A percentile compares a stretch with the other conserved stretches of the same genome.
Evolutionary conservation across 1,140 invertebrate genomes (phyloP).

Genomic region (Ceratitis capitata): DNA sequence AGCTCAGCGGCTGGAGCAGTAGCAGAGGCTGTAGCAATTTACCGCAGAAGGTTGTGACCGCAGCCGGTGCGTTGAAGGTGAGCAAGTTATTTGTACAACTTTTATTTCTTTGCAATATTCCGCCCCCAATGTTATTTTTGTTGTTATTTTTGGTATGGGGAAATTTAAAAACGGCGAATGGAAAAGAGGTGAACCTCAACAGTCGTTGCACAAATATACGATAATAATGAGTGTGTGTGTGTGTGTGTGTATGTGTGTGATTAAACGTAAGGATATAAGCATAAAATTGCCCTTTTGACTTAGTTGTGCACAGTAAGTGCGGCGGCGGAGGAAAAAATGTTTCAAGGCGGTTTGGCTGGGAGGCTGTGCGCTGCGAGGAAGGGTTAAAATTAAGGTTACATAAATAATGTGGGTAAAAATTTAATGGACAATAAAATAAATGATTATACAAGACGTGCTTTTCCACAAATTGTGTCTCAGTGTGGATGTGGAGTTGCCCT

Average conservation of each 20-base stretch:
- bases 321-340: neutral
- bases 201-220: too few relatives aligned
- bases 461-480: neutral
- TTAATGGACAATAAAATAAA: conserved; percentile 24
- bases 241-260: neutral
- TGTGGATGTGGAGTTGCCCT: neutral
- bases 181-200: neutral
- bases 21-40: neutral
- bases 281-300: neutral
- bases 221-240: neutral
- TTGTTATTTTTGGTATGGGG: neutral
- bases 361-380: neutral
- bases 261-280: neutral
- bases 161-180: neutral
- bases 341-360: neutral
- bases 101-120: too few relatives aligned
- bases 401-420: neutral
- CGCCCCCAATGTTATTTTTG: neutral
- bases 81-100: neutral
- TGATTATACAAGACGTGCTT: neutral
- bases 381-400: conserved; percentile 9
- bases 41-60: conserved; percentile 36
- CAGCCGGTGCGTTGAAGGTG: conserved; percentile 29
- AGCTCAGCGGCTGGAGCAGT: neutral
- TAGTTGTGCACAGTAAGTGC: neutral